A percentile compares a stretch with the other conserved stretches of the same genome.
Conservation (phyloP, 2,888 invertebrate species). For the Drosophila tripunctata region DNA sequence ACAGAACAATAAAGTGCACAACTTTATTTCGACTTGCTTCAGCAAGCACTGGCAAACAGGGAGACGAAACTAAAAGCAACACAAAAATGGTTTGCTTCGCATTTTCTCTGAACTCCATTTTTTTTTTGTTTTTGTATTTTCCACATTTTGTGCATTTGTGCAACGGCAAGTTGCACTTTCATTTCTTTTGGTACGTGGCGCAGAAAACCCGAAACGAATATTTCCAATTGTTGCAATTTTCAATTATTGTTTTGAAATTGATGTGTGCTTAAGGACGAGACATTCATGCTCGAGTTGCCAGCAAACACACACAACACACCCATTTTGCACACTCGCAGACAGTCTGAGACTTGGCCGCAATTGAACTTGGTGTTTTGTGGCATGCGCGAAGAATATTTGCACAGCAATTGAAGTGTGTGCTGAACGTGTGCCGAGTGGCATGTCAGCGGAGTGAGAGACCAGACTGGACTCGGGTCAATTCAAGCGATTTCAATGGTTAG, state of each 20-base stretch:
- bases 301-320: slow-evolving; percentile 19
- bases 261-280: slow-evolving; percentile 72
- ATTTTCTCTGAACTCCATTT: slow-evolving; percentile 28
- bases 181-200: slow-evolving; percentile 46
- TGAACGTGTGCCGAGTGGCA: slow-evolving; percentile 45
- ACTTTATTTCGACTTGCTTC: slow-evolving; percentile 41
- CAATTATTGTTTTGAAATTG: slow-evolving; percentile 78
- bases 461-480: slow-evolving; percentile 10
- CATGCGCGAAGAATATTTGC: slow-evolving; percentile 58
- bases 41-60: slow-evolving; percentile 36
- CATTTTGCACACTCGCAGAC: slow-evolving; percentile 1
- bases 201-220: slow-evolving; percentile 41
- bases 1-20: slow-evolving; percentile 47
- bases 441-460: not conserved
- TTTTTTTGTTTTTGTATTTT: slow-evolving; percentile 5
- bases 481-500: slow-evolving; percentile 17
- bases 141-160: slow-evolving; percentile 7
- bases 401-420: slow-evolving; percentile 52
- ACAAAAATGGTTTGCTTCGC: slow-evolving; percentile 32
- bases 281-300: slow-evolving; percentile 62
- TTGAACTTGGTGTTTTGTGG: slow-evolving; percentile 40
- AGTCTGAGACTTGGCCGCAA: slow-evolving; percentile 24
- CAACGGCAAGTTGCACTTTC: slow-evolving; percentile 34
- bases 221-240: slow-evolving; percentile 75
- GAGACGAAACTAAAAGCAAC: slow-evolving; percentile 27